Evolutionary conservation across 2,888 invertebrate genomes (phyloP), one percentile per base, ranked within the genome.

Genomic region (Malachius bipustulatus): DNA sequence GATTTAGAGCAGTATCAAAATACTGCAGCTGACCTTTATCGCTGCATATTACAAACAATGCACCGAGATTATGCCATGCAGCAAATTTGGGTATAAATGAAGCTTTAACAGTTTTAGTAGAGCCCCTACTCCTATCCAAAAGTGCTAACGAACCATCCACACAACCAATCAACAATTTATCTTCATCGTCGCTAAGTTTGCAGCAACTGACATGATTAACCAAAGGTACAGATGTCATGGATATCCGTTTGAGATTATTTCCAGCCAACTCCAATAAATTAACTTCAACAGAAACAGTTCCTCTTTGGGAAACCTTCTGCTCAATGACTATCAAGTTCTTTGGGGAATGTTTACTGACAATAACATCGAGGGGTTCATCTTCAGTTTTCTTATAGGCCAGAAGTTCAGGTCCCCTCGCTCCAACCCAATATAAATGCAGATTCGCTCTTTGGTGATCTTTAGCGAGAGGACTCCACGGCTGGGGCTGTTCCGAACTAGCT

Each of bases 401-500:
- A 26, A 89, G 67, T 48, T 80, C 80, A 40, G 87, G 67, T 52
- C 81, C 79, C 41, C 57, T 46, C 15, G 49, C 41, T 31, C 60
- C 59, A 30, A 62, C 51, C 57, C 57, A 59, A 42, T 90, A 85
- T 1, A 93, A 68, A 55, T 89, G 83, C 39, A 91, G 70, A 62
- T 93, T 93, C 4, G 90, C 87, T 46, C 85, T 73, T 59, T 93
- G 89, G 56, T 84, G 82, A 48, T 88, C 77, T 52, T 77, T 76
- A 16, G 78, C 71, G 30, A 83, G 70, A 9, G 93, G 93, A 53
- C 84, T 82, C 93, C 93, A 93, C 0, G 93, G 91, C 51, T 87
- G 89, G 0, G 91, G 87, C 57, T 91, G 90, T 42, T 83, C 82
- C 44, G 78, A 75, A 6, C 77, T 75, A 26, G 79, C 77, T 48